These are phyloP conservation scores for Nansenia antarctica DNA, from an alignment of 2,113 vertebrate species.

Conservation along the genomic window DNA sequence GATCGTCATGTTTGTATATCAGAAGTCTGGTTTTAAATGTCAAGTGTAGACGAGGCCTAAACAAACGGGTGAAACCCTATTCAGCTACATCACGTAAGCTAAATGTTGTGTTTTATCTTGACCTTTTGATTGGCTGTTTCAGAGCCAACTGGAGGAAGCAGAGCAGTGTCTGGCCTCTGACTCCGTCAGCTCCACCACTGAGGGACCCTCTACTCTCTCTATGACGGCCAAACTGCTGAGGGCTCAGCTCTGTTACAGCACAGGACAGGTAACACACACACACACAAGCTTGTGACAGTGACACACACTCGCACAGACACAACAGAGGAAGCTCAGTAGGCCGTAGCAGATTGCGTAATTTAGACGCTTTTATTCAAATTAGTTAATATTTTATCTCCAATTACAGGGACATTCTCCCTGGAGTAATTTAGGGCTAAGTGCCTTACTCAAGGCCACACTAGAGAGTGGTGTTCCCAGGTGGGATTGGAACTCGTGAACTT, in stretches of 20 bases:
- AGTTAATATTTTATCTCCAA: background rate
- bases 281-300: no score
- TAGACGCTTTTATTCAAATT: background rate
- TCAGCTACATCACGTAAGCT: no score
- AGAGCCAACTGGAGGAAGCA: slow-evolving; percentile 74
- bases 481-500: no score
- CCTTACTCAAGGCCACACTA: no score
- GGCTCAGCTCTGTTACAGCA: slow-evolving; percentile 75
- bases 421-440: no score
- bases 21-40: slow-evolving; percentile 31
- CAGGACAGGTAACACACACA: slow-evolving; percentile 67
- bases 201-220: slow-evolving; percentile 65
- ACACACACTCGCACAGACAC: background rate
- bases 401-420: background rate
- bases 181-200: slow-evolving; percentile 17
- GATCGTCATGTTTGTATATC: background rate
- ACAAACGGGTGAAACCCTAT: no score
- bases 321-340: background rate
- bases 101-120: background rate
- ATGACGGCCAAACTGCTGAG: slow-evolving; percentile 72
- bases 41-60: no score
- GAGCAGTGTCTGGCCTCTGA: slow-evolving; percentile 64
- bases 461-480: no score
- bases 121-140: no score
- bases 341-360: background rate